Base-by-base conservation (phyloP, 1,140 invertebrate species). In the Panagrolaimus sp. region DNA sequence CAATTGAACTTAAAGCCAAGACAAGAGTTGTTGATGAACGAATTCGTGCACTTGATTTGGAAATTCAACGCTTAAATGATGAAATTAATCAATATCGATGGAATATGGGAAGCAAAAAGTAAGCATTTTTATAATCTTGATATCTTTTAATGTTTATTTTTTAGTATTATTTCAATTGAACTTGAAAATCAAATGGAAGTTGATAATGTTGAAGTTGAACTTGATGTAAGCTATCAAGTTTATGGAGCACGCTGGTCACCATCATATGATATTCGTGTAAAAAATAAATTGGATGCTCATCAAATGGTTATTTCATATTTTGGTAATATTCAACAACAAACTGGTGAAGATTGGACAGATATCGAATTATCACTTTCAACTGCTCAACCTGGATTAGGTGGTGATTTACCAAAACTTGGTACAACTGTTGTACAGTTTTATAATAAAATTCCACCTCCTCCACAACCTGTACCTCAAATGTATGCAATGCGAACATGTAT, bases 301-400 rank as follows among this genome's bases (percentile, higher is more conserved):
- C 42, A 63, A 43, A 69, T 77, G 3, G 69, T 84, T 78, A 75
- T 85, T 8, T 74, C 74, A 14, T 85, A 85, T 68, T 85, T 77
- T 67, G 84, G 83, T 11, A 65, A 83, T 27, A 82, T 85, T 48
- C 61, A 70, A 27, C 84, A 85, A 69, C 66, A 68, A 4, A 84
- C 84, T 46, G 82, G 81, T 9, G 84, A 85, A 71, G 84, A 85
- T 67, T 85, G 84, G 85, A 76, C 42, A 14, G 77, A 84, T 62
- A 78, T 79, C 14, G 77, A 80, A 61, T 16, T 85, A 16, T 74
- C 72, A 47, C 71, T 85, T 23, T 83, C 82, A 14, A 85, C 85
- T 20, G 84, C 84, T 27, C 70, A 70, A 51, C 84, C 84, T 8
- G 78, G 82, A 64, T 66, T 84, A 31, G 85, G 83, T n/a, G 84